Conservation (phyloP, 2,113 vertebrate species). For the Melierax canorus region DNA sequence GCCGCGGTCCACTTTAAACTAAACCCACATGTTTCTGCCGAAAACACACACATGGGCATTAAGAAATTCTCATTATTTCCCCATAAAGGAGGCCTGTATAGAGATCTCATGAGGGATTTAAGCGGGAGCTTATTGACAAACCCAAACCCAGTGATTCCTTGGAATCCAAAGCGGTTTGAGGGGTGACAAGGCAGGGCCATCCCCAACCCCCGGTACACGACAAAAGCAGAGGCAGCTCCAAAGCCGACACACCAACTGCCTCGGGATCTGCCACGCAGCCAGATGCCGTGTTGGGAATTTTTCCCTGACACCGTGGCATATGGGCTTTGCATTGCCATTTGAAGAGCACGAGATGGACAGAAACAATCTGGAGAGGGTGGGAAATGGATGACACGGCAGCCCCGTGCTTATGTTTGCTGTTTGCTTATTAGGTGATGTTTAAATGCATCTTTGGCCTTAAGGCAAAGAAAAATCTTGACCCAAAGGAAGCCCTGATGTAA, state of each 20-base stretch:
- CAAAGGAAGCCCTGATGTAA: background rate
- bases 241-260: constrained; percentile 21
- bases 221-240: constrained; percentile 17
- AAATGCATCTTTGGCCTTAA: background rate
- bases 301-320: constrained; percentile 5
- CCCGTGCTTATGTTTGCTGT: background rate
- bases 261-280: background rate
- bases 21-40: background rate
- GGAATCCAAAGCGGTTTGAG: background rate
- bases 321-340: constrained; percentile 21
- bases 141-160: background rate
- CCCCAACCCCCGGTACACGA: background rate
- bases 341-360: background rate
- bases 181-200: background rate
- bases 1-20: background rate
- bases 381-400: background rate
- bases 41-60: background rate
- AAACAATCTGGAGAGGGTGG: background rate
- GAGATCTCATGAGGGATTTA: background rate
- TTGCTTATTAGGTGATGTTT: background rate
- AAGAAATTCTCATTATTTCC: constrained; percentile 22
- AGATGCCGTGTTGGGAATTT: constrained; percentile 18
- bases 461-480: background rate
- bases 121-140: background rate
- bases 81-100: background rate